Conservation (phyloP, 1,140 invertebrate genomes). For the Drosophila bipectinata region DNA sequence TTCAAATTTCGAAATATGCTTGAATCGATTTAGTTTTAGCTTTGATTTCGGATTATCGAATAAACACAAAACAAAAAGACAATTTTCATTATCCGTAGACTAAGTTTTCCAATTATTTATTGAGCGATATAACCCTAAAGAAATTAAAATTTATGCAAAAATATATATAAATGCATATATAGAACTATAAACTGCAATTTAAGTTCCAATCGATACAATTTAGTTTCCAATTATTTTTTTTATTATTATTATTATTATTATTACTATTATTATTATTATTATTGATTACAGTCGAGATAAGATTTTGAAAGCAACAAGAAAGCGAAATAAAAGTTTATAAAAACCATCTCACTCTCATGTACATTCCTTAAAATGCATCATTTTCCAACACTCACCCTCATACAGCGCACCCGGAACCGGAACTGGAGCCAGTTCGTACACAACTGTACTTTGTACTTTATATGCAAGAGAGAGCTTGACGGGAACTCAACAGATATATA, state of each 20-base stretch:
- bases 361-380: conserved; percentile 34
- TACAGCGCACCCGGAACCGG: conserved; percentile 11
- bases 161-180: conserved; percentile 27
- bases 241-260: conserved; percentile 22
- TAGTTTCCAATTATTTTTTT: conserved; percentile 57
- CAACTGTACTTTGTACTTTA: conserved; percentile 38
- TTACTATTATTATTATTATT: conserved; percentile 24
- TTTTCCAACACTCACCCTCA: conserved; percentile 24
- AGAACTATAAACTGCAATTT: conserved; percentile 64
- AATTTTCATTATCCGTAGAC: conserved; percentile 23
- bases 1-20: conserved; percentile 1
- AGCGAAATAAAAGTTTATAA: conserved; percentile 45
- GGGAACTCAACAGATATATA: conserved; percentile 34
- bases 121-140: conserved; percentile 39
- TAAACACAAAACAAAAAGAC: conserved; percentile 3
- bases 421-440: conserved; percentile 36
- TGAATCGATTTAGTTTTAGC: conserved; percentile 14
- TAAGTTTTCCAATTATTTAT: conserved; percentile 52
- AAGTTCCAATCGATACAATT: conserved; percentile 76
- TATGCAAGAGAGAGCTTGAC: conserved; percentile 51
- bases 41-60: conserved; percentile 5
- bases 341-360: conserved; percentile 54
- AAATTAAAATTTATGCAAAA: conserved; percentile 42
- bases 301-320: conserved; percentile 34
- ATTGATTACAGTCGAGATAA: conserved; percentile 11